phyloP scores from a whole-genome alignment of 2,888 invertebrate species.

The Plagodis dolabraria region DNA sequence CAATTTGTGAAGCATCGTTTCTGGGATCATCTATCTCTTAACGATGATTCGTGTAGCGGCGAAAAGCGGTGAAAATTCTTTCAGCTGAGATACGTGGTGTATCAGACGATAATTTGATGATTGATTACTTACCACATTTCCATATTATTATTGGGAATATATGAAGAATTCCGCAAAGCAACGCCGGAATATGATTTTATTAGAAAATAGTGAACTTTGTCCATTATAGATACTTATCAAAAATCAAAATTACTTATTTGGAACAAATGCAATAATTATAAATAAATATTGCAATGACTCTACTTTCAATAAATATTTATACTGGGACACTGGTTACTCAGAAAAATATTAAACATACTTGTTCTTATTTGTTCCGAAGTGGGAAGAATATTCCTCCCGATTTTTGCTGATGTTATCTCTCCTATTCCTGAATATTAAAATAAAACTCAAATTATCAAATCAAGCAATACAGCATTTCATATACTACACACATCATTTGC shows the following conservation, averaged over 20 bases:
- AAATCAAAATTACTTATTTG: conserved; percentile 30
- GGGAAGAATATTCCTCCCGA: conserved; percentile 72
- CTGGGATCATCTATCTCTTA: too few relatives aligned
- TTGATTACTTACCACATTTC: too few relatives aligned
- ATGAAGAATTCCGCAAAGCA: too few relatives aligned
- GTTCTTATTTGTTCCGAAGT: conserved; percentile 75
- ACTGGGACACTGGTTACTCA: conserved; percentile 45
- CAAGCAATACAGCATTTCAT: background rate
- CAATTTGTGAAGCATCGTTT: too few relatives aligned
- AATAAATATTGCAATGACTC: background rate
- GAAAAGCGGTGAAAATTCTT: too few relatives aligned
- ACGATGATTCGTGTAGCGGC: too few relatives aligned
- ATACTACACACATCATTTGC: background rate
- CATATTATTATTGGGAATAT: too few relatives aligned
- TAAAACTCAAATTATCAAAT: conserved; percentile 34
- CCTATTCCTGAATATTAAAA: conserved; percentile 77
- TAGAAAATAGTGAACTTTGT: conserved; percentile 15
- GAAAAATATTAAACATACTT: conserved; percentile 71
- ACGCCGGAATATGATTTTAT: too few relatives aligned
- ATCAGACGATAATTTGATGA: too few relatives aligned
- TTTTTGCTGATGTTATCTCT: conserved; percentile 77
- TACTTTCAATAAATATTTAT: conserved; percentile 64
- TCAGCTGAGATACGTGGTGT: too few relatives aligned
- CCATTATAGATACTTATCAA: conserved; percentile 55
- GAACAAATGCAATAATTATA: conserved; percentile 3